Base-by-base conservation (phyloP, 2,113 vertebrate species). In the Protomyctophum bolini region DNA sequence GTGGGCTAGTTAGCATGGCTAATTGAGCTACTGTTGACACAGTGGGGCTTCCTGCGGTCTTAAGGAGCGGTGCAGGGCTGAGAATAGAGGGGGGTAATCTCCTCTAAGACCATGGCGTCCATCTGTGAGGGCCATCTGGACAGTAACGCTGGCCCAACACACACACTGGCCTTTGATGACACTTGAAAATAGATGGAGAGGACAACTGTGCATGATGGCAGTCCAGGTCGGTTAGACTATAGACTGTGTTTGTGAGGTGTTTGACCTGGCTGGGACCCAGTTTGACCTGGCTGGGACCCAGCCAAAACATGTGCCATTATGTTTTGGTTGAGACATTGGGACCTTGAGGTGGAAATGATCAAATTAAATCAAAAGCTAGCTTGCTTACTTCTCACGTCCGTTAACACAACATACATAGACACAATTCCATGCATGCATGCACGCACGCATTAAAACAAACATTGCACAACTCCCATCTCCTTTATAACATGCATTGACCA, bases 111-210 rank as follows among this genome's bases (percentile, higher is more conserved):
- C 89, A 83, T 86, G 83, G 83, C 81, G 89, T 87, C 92, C 95
- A 95, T 94, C 92, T 95, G 94, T 84, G 90, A 91, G 70, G 82
- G 82, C 94, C 94, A 95, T 94, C 92, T 95, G 94, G 89, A 83
- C 79, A 0, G 55, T 74, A 70, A 61, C 65, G 70, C 63, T 10
- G 72, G 77, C 66, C 10, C 70, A 50, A 67, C 51, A 62, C 73
- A 61, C 73, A 58, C n/a, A 14, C 0, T 46, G 56, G 45, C 67
- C 58, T 6, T 63, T 54, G 69, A 66, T 73, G 54, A 66, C 73
- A 63, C 71, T 70, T 50, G 14, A 69, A 72, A 58, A 59, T 58
- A 64, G 51, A 54, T 9, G 68, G 76, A 72, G 63, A 12, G 77
- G 68, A n/a, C 28, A 29, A n/a, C 54, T 73, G 76, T 74, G 71